Evolutionary conservation across 2,113 vertebrate genomes (phyloP), one percentile per base, ranked within the genome.

Genomic region (Panthera leo): DNA sequence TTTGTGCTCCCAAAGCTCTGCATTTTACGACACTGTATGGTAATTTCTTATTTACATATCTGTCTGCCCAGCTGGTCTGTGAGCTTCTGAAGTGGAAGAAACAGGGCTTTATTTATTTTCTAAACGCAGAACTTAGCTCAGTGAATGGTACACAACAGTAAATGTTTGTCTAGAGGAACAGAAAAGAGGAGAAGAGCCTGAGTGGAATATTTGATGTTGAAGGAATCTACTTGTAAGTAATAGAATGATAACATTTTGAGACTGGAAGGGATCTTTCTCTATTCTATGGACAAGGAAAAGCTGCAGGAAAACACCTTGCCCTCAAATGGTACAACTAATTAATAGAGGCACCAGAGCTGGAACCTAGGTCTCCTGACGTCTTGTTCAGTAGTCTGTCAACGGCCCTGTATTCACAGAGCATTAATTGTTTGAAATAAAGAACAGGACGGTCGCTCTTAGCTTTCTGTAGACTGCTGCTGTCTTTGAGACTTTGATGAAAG

Each of bases 11-110:
- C 15, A 19, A 27, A 94, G 29, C 29, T 89, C 79, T 67, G 42
- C 19, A 51, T 70, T 91, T 75, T 78, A 63, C 39, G 21, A 73
- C 36, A 87, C 27, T 90, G 25, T 67, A 55, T 84, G 75, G 51
- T 51, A 58, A 93, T 93, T 93, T 90, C 31, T 63, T 80, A 34
- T 83, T 86, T 94, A 78, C 73, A 19, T 92, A 65, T 63, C 39
- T 89, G 13, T 85, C 78, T 75, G 15, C 85, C 55, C 68, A 76
- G 84, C 11, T 94, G 58, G 42, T 55, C 65, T 70, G 34, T 76
- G 70, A 86, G 83, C 53, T 92, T 89, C 84, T 86, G 55, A 89
- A 95, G 73, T 67, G n/a, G 65, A 48, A 85, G 36, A 73, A 93
- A 68, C 31, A 31, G 36, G 61, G 16, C 18, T 45, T 85, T 76